Evolutionary conservation across 2,113 vertebrate species (phyloP).

Genomic region (Aspidoscelis tigris): DNA sequence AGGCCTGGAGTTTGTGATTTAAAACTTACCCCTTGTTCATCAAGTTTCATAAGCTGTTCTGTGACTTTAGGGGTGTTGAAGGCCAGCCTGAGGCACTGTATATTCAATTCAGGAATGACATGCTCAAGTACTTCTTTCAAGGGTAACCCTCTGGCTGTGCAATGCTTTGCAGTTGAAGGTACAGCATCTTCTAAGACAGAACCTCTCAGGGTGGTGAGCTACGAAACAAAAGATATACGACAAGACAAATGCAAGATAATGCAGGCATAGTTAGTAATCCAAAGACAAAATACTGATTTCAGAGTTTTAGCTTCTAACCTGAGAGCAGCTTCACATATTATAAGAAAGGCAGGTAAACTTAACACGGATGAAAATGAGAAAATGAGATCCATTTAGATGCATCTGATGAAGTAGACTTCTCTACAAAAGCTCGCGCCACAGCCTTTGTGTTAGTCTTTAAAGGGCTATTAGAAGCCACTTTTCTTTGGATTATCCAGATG

Average conservation of each 20-base stretch:
- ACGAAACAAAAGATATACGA: constrained; percentile 30
- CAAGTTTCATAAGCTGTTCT: constrained; percentile 95
- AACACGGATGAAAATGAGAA: no score
- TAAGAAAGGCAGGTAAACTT: background rate
- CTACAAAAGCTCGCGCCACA: no score
- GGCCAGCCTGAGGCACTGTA: constrained; percentile 90
- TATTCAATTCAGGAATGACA: constrained; percentile 90
- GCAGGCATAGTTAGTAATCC: background rate
- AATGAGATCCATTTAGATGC: no score
- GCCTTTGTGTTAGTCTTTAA: no score
- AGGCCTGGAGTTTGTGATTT: background rate
- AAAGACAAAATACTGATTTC: background rate
- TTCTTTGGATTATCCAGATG: no score
- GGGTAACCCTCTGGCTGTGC: constrained; percentile 88
- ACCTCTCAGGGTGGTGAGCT: constrained; percentile 93
- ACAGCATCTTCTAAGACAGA: constrained; percentile 91
- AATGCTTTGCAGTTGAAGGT: constrained; percentile 93
- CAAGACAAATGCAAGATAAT: background rate
- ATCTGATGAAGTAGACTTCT: no score
- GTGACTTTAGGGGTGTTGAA: constrained; percentile 96
- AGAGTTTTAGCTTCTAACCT: background rate
- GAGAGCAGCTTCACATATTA: background rate
- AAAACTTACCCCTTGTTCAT: constrained; percentile 91
- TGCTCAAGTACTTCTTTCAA: constrained; percentile 93
- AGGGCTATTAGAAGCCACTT: no score